These are phyloP conservation scores for Yponomeuta evonymella DNA, from an alignment of 2,888 invertebrate species.

Conservation along the genomic window DNA sequence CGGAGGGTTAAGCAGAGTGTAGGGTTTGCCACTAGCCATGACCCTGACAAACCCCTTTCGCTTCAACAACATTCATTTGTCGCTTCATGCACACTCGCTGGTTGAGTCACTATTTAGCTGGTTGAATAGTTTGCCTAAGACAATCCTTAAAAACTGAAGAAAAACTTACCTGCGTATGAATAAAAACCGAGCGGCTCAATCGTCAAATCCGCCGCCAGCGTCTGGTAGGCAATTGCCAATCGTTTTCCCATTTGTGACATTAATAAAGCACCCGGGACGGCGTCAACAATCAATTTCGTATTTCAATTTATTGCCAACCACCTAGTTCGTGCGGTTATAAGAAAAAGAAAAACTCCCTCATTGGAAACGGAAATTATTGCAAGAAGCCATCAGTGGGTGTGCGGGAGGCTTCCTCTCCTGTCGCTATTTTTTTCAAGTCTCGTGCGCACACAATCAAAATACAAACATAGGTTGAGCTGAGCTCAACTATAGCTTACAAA, in stretches of 20 bases:
- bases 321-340: slow-evolving; percentile 74
- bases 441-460: slow-evolving; percentile 28
- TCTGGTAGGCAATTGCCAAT: slow-evolving; percentile 69
- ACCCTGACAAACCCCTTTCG: no score
- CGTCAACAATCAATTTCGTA: slow-evolving; percentile 77
- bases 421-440: slow-evolving; percentile 36
- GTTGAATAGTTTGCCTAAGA: no score
- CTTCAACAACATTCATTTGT: no score
- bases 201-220: slow-evolving; percentile 48
- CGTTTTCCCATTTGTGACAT: slow-evolving; percentile 74
- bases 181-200: slow-evolving; percentile 36
- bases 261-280: slow-evolving; percentile 72
- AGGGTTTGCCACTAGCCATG: no score
- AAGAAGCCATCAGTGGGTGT: slow-evolving; percentile 72
- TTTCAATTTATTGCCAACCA: slow-evolving; percentile 76
- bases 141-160: not conserved
- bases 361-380: slow-evolving; percentile 77
- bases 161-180: slow-evolving; percentile 19
- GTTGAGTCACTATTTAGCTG: no score
- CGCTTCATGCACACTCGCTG: no score
- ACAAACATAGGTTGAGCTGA: no score
- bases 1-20: no score
- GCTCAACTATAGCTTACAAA: no score
- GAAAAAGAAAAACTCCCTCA: slow-evolving; percentile 72
- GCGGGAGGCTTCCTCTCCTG: slow-evolving; percentile 50